These are phyloP conservation scores for Syrmaticus mikado DNA, from an alignment of 2,113 vertebrate species.

Conservation along the genomic window DNA sequence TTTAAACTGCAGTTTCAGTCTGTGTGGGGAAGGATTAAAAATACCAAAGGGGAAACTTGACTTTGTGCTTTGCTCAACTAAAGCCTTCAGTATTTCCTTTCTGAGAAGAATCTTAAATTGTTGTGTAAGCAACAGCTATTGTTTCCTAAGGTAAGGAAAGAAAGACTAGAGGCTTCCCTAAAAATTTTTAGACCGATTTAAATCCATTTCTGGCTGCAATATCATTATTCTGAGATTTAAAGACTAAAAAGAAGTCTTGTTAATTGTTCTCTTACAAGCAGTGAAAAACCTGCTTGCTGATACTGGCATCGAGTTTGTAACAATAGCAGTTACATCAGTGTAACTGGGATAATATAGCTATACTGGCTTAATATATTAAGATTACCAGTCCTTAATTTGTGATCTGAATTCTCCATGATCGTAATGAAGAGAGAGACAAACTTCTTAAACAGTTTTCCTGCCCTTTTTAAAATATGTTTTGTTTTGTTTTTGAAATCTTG, in stretches of 20 bases:
- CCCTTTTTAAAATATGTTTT: neutral
- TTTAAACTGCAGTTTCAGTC: neutral
- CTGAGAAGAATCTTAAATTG: neutral
- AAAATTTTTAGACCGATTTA: neutral
- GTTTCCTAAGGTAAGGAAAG: neutral
- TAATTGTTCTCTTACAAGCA: neutral
- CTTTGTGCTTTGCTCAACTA: neutral
- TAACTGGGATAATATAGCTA: neutral
- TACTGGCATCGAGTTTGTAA: neutral
- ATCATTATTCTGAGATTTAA: neutral
- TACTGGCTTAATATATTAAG: neutral
- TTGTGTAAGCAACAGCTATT: neutral
- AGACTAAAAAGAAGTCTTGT: neutral
- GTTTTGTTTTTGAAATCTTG: neutral
- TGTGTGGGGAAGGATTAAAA: constrained; percentile 12
- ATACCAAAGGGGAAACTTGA: constrained; percentile 21
- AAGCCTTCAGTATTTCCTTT: neutral
- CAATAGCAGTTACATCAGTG: neutral
- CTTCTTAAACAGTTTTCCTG: neutral
- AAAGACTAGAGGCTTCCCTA: neutral
- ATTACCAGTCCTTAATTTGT: neutral
- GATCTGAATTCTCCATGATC: neutral
- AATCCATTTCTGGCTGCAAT: neutral
- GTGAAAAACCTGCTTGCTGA: neutral
- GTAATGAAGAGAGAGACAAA: neutral